Percentiles rank a stretch among this genome's conserved stretches.
Evolutionary conservation across 2,888 invertebrate genomes (phyloP).

Genomic region (Beris morrisii): DNA sequence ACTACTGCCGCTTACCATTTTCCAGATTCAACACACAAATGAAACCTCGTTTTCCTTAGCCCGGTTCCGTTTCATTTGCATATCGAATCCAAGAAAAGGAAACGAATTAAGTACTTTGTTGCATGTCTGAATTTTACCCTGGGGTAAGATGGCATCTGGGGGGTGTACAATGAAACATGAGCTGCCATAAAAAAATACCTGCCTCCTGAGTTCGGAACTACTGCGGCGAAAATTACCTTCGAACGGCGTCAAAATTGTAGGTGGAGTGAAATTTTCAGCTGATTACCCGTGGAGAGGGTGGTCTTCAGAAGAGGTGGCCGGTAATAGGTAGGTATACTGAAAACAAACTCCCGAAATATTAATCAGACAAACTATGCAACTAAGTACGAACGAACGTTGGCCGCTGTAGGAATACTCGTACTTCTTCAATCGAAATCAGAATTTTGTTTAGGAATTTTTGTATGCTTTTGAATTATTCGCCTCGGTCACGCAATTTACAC

Average conservation of each 20-base stretch:
- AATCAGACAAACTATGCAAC: constrained; percentile 17
- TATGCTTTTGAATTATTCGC: constrained; percentile 35
- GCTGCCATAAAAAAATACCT: constrained; percentile 16
- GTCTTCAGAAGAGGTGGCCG: too few relatives aligned
- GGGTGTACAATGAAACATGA: constrained; percentile 18
- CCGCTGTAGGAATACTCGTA: background rate
- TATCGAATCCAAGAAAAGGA: constrained; percentile 12
- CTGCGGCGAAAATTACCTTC: background rate
- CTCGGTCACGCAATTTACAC: constrained; percentile 34
- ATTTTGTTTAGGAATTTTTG: constrained; percentile 37
- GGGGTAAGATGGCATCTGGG: background rate
- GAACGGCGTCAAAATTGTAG: background rate
- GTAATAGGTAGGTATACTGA: background rate
- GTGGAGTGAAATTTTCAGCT: background rate
- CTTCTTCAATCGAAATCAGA: constrained; percentile 30
- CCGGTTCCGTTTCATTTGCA: background rate
- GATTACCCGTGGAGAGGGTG: background rate
- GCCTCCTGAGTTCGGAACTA: background rate
- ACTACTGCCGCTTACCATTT: too few relatives aligned
- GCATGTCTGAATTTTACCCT: constrained; percentile 32
- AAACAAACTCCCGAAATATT: constrained; percentile 28
- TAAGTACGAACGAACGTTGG: background rate
- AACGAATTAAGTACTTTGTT: constrained; percentile 38
- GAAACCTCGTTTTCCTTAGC: too few relatives aligned
- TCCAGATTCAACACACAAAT: too few relatives aligned